Evolutionary conservation across 2,797 vertebrate species (phyloP).

Genomic region (Anguilla megastoma): DNA sequence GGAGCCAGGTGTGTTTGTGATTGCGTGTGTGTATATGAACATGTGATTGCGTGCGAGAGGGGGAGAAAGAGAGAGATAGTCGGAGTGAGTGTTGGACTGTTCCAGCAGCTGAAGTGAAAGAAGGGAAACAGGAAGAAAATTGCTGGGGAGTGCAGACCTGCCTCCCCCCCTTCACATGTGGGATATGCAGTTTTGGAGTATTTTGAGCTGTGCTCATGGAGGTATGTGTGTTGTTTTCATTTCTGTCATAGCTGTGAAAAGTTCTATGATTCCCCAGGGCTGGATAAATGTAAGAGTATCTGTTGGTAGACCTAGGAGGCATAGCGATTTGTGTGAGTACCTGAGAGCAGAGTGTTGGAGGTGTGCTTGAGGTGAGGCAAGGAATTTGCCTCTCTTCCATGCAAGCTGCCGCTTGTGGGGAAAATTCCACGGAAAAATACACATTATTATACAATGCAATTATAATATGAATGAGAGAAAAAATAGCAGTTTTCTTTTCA

Average conservation of each 20-base stretch:
- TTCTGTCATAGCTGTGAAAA: not conserved
- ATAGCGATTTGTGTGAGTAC: not conserved
- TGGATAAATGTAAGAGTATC: not conserved
- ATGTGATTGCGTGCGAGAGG: not conserved
- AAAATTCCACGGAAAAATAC: not conserved
- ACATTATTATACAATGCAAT: not conserved
- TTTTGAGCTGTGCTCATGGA: constrained; percentile 74
- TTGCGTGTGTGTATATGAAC: not conserved
- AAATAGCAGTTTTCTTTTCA: not conserved
- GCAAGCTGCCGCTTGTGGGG: constrained; percentile 31
- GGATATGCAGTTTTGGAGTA: constrained; percentile 79
- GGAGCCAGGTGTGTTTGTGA: not conserved
- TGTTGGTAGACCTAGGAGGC: not conserved
- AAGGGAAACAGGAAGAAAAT: constrained; percentile 24
- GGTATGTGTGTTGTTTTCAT: constrained; percentile 63
- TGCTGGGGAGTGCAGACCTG: not conserved
- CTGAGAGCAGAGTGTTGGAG: not conserved
- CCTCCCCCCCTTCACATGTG: constrained; percentile 16
- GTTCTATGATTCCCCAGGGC: not conserved
- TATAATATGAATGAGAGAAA: not conserved
- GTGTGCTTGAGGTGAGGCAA: not conserved
- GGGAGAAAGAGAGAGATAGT: constrained; percentile 1
- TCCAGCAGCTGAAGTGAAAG: not conserved
- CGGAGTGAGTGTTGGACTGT: not conserved
- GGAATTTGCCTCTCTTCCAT: constrained; percentile 25